Evolutionary conservation across 2,113 vertebrate species (phyloP), one percentile per base, ranked within the genome.

Genomic region (Microtus montanus): DNA sequence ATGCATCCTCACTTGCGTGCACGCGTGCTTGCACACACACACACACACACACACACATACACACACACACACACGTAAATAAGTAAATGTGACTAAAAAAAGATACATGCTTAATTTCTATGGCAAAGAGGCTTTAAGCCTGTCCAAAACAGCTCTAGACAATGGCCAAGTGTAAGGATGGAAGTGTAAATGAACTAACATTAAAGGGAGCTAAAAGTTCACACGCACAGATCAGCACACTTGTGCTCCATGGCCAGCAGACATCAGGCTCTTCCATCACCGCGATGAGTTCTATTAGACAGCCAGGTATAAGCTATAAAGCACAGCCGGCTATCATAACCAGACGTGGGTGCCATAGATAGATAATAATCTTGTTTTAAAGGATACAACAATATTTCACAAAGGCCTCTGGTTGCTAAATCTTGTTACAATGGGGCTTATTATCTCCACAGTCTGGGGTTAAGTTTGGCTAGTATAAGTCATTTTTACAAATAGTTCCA

Each of bases 361-460:
- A 94, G 93, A 94, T 80, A 75, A 85, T 94, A 95, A 97, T 93
- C 77, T 93, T 71, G 95, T 97, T 97, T 96, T 14, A 90, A 92
- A 91, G 44, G 61, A 71, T 95, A 90, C 92, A 94, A 41, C 64
- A 93, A 94, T 97, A 91, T 96, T 95, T 97, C 75, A 96, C 95
- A 84, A 78, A 47, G 12, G 64, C 22, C 68, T 92, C 89, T 85
- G 41, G 75, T 96, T 84, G 80, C 91, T 96, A 95, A 96, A 96
- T 97, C 95, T 97, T 87, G 52, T 95, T 96, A 92, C 52, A 90
- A 41, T 78, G 71, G 66, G 24, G 14, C 38, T 95, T 91, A 90
- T 94, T 94, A 87, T 70, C 28, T 90, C 20, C 35, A 96, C 4
- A 68, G 61, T 80, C 71, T 73, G 75, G 90, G 71, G 94, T 91